A percentile compares a stretch with the other conserved stretches of the same genome.
These are phyloP conservation scores for Brachypodius melanocephalos DNA, from an alignment of 2,113 vertebrate genomes.

Conservation along the genomic window DNA sequence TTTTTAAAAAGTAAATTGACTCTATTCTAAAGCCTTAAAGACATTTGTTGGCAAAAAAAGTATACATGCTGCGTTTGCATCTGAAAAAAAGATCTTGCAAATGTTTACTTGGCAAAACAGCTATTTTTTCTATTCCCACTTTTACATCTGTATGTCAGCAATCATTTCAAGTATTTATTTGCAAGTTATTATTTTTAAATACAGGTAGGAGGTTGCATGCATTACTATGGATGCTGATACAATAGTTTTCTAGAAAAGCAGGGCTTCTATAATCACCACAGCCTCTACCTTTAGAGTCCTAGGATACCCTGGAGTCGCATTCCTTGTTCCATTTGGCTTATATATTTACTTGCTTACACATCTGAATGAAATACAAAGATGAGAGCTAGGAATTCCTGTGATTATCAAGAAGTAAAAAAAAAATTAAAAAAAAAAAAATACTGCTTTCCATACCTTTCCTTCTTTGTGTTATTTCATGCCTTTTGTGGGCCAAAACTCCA, in stretches of 20 bases:
- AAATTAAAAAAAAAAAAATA: not conserved
- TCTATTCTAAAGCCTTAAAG: not conserved
- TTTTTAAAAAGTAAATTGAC: not conserved
- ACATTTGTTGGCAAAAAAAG: constrained; percentile 5
- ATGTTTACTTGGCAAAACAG: not conserved
- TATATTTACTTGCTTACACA: not conserved
- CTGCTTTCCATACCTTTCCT: fast-evolving
- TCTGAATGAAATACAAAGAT: not conserved
- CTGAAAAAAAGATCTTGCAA: not conserved
- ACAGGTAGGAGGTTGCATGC: not conserved
- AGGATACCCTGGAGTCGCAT: not conserved
- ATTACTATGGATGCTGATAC: not conserved
- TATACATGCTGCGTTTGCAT: not conserved
- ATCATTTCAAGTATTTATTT: not conserved
- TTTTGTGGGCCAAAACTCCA: not conserved
- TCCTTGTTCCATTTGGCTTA: not conserved
- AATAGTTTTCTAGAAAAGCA: not conserved
- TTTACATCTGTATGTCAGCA: not conserved
- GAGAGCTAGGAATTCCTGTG: not conserved
- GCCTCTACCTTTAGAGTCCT: not conserved
- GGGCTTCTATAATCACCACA: not conserved
- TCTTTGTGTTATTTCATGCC: not conserved
- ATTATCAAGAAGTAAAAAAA: not conserved
- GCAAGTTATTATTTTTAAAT: not conserved
- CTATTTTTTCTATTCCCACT: not conserved